These are phyloP conservation scores for Alaudala cheleensis DNA, from an alignment of 2,113 vertebrate species.

Conservation along the genomic window DNA sequence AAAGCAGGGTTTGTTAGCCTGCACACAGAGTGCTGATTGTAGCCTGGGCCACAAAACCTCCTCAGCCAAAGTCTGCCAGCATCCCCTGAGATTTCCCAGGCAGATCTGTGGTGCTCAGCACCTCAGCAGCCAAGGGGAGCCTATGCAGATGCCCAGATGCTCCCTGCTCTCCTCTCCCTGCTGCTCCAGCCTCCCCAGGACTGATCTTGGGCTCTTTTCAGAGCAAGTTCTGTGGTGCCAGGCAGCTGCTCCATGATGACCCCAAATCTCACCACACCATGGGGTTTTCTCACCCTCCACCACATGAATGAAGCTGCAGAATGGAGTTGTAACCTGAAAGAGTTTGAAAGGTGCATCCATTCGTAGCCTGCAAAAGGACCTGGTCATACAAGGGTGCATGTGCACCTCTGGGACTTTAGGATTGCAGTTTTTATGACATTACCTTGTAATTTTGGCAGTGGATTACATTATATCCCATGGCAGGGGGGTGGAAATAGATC, in stretches of 20 bases:
- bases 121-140: neutral
- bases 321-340: neutral
- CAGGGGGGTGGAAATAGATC: neutral
- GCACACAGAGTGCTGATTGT: neutral
- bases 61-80: neutral
- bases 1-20: neutral
- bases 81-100: neutral
- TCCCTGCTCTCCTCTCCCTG: neutral
- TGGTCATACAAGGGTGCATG: accelerated
- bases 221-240: neutral
- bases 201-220: neutral
- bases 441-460: neutral
- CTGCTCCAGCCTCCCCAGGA: neutral
- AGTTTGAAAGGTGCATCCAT: neutral
- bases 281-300: neutral
- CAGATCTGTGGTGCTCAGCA: neutral
- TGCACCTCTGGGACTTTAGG: neutral
- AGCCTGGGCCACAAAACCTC: neutral
- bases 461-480: neutral
- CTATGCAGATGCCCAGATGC: neutral
- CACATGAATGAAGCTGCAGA: neutral
- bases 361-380: neutral
- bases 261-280: accelerated
- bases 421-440: neutral
- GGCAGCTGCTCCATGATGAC: neutral